A percentile compares a stretch with the other conserved stretches of the same genome.
These are phyloP conservation scores for Siderastrea siderea DNA, from an alignment of 92 coral and sea anemone species.

Conservation along the genomic window DNA sequence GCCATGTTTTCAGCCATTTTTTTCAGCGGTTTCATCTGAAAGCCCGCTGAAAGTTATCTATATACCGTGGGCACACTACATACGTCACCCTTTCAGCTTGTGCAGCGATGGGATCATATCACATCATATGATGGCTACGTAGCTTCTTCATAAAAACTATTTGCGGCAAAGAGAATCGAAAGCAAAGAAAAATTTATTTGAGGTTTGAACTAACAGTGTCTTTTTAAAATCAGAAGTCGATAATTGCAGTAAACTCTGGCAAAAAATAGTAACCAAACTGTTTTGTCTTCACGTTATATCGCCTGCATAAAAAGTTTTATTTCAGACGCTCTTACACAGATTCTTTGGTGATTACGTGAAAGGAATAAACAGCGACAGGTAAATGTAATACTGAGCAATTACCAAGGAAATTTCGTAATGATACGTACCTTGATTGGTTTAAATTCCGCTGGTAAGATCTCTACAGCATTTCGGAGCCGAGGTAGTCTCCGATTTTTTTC, in stretches of 20 bases:
- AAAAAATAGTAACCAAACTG: constrained; percentile 1
- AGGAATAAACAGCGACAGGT: constrained; percentile 14
- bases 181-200: background rate
- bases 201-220: background rate
- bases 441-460: constrained; percentile 15
- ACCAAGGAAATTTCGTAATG: constrained; percentile 12
- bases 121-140: no score
- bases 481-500: constrained; percentile 26
- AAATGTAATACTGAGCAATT: constrained; percentile 8
- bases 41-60: background rate
- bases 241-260: background rate
- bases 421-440: constrained; percentile 26
- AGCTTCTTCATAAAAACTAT: background rate
- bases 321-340: constrained; percentile 17
- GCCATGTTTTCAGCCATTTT: no score
- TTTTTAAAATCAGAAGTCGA: background rate
- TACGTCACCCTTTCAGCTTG: background rate
- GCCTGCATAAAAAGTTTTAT: constrained; percentile 3
- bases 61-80: background rate
- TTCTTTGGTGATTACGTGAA: constrained; percentile 4
- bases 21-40: background rate
- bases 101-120: no score
- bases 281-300: background rate
- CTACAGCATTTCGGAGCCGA: constrained; percentile 16
- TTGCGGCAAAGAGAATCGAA: background rate